These are phyloP conservation scores for Chondrilla cf. caribensis DNA, from an alignment of 37 sponge, comb jelly and placozoan species.

Conservation along the genomic window DNA sequence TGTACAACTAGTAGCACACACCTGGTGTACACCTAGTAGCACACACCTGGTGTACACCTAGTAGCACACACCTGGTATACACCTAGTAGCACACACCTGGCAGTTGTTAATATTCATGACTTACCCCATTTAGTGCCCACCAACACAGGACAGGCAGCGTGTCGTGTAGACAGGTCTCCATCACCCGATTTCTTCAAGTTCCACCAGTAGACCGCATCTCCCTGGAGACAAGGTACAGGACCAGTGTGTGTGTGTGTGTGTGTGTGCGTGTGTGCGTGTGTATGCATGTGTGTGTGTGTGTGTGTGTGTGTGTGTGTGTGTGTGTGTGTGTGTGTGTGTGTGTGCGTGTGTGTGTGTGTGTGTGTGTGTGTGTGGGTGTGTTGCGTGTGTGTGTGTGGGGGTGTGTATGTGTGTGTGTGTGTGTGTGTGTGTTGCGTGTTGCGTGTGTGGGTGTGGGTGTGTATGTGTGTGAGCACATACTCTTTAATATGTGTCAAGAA, in stretches of 20 bases:
- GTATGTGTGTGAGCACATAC: background rate
- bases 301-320: constrained; percentile 38
- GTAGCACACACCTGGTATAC: no score
- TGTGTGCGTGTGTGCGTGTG: constrained; percentile 19
- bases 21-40: no score
- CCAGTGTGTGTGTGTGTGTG: no score
- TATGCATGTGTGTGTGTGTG: constrained; percentile 33
- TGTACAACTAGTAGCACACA: no score
- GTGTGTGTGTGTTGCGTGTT: background rate
- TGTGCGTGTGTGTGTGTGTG: constrained; percentile 22
- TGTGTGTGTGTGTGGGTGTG: constrained; percentile 15
- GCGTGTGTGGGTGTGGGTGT: constrained; percentile 15
- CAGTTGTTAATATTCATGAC: no score
- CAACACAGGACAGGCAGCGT: constrained; percentile 52
- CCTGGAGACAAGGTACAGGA: background rate
- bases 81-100: no score
- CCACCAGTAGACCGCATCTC: constrained; percentile 19
- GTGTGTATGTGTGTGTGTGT: constrained; percentile 11
- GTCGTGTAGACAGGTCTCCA: constrained; percentile 8
- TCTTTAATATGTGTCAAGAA: background rate
- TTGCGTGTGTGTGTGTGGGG: constrained; percentile 26
- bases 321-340: constrained; percentile 38
- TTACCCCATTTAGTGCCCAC: constrained; percentile 92
- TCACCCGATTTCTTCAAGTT: constrained; percentile 17
- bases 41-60: no score